phyloP scores from a whole-genome alignment of 2,797 vertebrate genomes.

The Enteromius paludinosus region DNA sequence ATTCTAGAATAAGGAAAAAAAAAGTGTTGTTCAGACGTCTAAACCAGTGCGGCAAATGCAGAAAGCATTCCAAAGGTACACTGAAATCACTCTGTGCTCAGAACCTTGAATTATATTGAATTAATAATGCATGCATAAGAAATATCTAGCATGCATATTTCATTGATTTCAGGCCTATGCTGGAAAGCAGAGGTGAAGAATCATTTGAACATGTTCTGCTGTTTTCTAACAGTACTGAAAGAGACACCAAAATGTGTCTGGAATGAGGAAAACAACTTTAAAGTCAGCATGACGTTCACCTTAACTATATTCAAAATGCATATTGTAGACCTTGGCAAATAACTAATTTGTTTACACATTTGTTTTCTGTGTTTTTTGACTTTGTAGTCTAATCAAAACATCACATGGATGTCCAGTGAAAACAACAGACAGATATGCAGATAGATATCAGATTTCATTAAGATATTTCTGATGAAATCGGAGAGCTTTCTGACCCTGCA shows the following conservation, averaged over 20 bases:
- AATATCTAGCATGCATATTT: conserved; percentile 33
- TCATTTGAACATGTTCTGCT: conserved; percentile 1
- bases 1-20: conserved; percentile 11
- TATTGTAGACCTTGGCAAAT: neutral
- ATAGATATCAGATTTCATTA: neutral
- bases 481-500: neutral
- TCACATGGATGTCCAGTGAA: neutral
- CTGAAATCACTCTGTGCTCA: neutral
- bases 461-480: neutral
- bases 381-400: neutral
- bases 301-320: neutral
- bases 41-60: neutral
- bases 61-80: neutral
- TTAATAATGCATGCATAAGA: conserved; percentile 25
- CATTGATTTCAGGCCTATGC: neutral
- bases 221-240: neutral
- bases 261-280: conserved; percentile 21
- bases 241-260: neutral
- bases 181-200: conserved; percentile 18
- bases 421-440: neutral
- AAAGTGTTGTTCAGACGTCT: neutral
- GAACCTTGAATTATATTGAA: conserved; percentile 14
- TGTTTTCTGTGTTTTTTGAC: neutral
- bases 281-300: neutral
- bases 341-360: neutral